Evolutionary conservation across 2,888 invertebrate genomes (phyloP).

Genomic region (Notodromas monacha): DNA sequence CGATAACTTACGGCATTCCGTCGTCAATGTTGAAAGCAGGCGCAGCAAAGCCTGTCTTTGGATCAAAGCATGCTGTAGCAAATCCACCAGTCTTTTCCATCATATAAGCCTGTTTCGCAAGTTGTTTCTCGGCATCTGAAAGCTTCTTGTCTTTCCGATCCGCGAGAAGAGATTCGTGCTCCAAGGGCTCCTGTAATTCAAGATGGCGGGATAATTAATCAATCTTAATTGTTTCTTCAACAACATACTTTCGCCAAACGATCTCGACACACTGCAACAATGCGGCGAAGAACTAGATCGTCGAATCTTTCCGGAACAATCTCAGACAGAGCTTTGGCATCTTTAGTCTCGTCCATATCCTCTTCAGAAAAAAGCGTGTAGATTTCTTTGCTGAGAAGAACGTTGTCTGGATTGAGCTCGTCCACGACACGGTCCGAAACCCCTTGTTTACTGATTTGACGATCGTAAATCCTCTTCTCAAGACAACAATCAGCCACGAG

Average conservation of each 20-base stretch:
- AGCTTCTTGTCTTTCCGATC: slow-evolving; percentile 79
- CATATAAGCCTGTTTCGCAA: slow-evolving; percentile 73
- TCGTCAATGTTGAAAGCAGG: no score
- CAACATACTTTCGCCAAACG: slow-evolving; percentile 7
- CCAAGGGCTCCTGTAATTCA: slow-evolving; percentile 36
- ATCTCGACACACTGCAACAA: no score
- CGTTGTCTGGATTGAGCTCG: slow-evolving; percentile 80
- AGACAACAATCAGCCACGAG: slow-evolving; percentile 86
- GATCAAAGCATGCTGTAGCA: no score
- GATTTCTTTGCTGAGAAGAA: slow-evolving; percentile 18
- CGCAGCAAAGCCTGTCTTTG: no score
- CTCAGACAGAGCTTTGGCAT: no score
- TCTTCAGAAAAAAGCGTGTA: slow-evolving; percentile 45
- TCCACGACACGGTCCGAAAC: slow-evolving; percentile 94
- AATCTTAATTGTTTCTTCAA: neutral
- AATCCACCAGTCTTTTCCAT: slow-evolving; percentile 38
- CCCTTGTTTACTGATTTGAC: slow-evolving; percentile 79
- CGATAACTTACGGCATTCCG: no score
- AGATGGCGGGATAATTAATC: neutral
- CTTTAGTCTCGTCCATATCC: no score
- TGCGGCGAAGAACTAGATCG: no score
- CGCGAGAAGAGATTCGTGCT: slow-evolving; percentile 70
- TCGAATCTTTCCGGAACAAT: no score
- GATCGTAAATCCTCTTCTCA: slow-evolving; percentile 88
- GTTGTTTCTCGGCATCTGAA: slow-evolving; percentile 62